Evolutionary conservation across 1,140 invertebrate genomes (phyloP).

Genomic region (Orchestia grillus): DNA sequence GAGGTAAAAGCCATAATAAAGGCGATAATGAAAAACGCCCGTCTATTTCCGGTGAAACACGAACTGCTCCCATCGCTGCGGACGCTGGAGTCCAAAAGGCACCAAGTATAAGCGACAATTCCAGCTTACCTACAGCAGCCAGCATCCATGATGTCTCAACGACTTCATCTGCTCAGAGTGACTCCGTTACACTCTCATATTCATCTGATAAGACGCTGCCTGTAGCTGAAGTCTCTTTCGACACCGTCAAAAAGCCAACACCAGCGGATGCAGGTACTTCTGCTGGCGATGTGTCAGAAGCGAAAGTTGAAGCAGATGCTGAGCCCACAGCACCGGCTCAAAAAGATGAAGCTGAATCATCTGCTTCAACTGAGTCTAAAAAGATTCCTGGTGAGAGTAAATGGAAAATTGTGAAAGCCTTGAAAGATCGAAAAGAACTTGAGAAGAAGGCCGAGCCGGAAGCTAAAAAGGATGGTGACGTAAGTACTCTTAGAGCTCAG

Average conservation of each 20-base stretch:
- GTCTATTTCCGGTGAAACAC: neutral
- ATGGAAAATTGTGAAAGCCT: conserved; percentile 89
- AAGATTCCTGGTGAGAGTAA: conserved; percentile 76
- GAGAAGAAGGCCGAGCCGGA: conserved; percentile 75
- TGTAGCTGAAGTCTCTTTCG: conserved; percentile 24
- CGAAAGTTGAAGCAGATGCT: conserved; percentile 54
- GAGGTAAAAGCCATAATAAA: neutral
- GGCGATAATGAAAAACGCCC: neutral
- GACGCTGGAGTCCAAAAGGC: neutral
- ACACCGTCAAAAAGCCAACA: neutral
- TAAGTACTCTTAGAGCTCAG: neutral
- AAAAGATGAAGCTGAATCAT: conserved; percentile 25
- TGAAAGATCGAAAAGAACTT: conserved; percentile 87
- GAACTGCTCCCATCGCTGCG: neutral
- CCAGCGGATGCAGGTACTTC: neutral
- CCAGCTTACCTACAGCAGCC: neutral
- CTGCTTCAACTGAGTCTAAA: conserved; percentile 36
- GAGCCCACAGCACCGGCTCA: neutral
- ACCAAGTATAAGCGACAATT: neutral
- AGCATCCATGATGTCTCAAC: conserved; percentile 37
- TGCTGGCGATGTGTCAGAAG: conserved; percentile 35
- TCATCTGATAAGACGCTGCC: conserved; percentile 31
- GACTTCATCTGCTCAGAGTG: conserved; percentile 35
- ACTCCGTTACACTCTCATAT: conserved; percentile 20
- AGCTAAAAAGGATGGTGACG: conserved; percentile 30